Conservation (phyloP, 2,113 vertebrate genomes). For the Andinoacara biseriatus region DNA sequence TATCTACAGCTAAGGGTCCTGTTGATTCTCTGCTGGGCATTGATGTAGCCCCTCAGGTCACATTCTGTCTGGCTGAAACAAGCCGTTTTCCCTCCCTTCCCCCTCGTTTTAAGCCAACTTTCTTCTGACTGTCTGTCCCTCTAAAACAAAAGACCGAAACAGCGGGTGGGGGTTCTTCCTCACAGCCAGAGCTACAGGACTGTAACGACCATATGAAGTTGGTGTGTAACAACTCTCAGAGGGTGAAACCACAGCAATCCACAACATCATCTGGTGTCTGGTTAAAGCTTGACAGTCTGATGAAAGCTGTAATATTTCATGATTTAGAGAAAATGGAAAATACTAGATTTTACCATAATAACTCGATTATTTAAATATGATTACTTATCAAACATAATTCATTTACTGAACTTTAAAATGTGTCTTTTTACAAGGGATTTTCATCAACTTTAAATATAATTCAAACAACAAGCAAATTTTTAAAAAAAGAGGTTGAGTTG, state of each 20-base stretch:
- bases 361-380: too few relatives aligned
- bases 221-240: background rate
- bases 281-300: background rate
- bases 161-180: background rate
- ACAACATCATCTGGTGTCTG: background rate
- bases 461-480: too few relatives aligned
- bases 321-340: too few relatives aligned
- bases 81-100: background rate
- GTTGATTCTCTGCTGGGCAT: background rate
- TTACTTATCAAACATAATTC: too few relatives aligned
- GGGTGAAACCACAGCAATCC: background rate
- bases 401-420: too few relatives aligned
- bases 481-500: background rate
- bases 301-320: background rate
- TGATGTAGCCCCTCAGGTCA: background rate
- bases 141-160: background rate
- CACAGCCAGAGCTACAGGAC: background rate
- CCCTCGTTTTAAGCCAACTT: background rate
- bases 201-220: background rate
- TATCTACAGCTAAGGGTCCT: conserved; percentile 1
- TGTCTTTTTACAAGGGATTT: too few relatives aligned
- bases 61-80: background rate
- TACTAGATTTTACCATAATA: too few relatives aligned
- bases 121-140: background rate
- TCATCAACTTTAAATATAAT: too few relatives aligned